Evolutionary conservation across 2,888 invertebrate species (phyloP).

Genomic region (Drosophila mimica): DNA sequence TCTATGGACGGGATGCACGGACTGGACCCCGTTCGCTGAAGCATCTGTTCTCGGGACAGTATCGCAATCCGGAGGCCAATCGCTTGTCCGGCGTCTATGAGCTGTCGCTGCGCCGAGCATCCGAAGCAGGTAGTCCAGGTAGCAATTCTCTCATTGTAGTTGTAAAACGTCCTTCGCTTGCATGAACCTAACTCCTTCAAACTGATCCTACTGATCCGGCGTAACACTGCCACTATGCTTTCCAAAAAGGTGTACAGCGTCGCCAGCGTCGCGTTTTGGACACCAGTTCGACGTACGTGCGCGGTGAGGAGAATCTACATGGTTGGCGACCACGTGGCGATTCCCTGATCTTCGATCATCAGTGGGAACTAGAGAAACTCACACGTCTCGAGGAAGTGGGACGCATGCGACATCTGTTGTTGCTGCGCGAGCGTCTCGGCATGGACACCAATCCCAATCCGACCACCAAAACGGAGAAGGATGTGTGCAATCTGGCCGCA

Average conservation of each 20-base stretch:
- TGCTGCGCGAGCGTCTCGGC: conserved; percentile 95
- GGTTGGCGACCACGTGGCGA: conserved; percentile 99
- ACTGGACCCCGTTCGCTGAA: conserved; percentile 92
- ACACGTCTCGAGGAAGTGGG: conserved; percentile 98
- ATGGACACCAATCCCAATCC: conserved; percentile 90
- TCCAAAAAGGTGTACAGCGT: conserved; percentile 92
- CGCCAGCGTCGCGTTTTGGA: conserved; percentile 98
- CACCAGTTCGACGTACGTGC: conserved; percentile 98
- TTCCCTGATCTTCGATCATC: conserved; percentile 99
- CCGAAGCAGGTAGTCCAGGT: conserved; percentile 98
- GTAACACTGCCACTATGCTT: conserved; percentile 2
- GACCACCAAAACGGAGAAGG: conserved; percentile 95
- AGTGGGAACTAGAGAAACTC: conserved; percentile 99
- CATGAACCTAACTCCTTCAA: conserved; percentile 31
- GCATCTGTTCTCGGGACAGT: conserved; percentile 92
- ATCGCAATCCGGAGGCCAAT: conserved; percentile 96
- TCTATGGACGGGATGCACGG: conserved; percentile 97
- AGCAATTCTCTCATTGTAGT: conserved; percentile 85
- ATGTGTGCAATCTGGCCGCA: conserved; percentile 97
- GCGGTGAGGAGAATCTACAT: conserved; percentile 99
- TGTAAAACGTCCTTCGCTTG: conserved; percentile 62
- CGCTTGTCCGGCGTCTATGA: conserved; percentile 99
- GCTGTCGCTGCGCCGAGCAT: conserved; percentile 95
- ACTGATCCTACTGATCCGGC: conserved; percentile 30
- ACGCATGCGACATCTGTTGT: conserved; percentile 94